Base-by-base conservation (phyloP, 2,888 invertebrate genomes). In the Ennomos fuscantarius region DNA sequence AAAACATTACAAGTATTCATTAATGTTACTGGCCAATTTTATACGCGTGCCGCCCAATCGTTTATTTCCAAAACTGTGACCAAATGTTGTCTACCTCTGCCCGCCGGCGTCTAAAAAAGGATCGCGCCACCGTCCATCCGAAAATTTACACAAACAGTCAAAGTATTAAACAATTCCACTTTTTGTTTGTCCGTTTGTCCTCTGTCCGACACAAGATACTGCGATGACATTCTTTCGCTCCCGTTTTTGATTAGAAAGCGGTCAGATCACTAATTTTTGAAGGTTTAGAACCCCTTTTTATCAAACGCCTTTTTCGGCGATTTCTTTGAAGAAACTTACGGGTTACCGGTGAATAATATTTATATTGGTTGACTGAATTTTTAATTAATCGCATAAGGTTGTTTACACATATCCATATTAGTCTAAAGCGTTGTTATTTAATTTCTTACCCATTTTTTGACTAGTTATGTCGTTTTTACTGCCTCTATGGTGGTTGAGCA, bases 91-190 rank as follows among this genome's bases (percentile, higher is more conserved):
- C 10, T 5, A 62, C 64, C 65, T 52, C 78, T 65, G 68, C 47
- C 55, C 45, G 64, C 68, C 70, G 72, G 68, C 70, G 67, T 72
- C 64, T 68, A 50, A 73, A 74, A 74, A 72, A 72, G 69, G 67
- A 73, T 64, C 73, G 66, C 69, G 64, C 66, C 75, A 67, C 57
- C 59, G 66, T 78, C 87, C 86, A 86, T 86, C 71, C 76, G 68
- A 82, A 89, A 88, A 89, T 90, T 87, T 89, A 89, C 88, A 88
- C 89, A 89, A 86, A 76, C 83, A 75, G 77, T 76, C 74, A 73
- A 76, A 76, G 84, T 89, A 90, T 90, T 82, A 86, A 85, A 79
- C 76, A 79, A 86, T 85, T 76, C 81, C 60, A 78, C 79, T 89
- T 89, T 89, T 89, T 89, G 85, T 81, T 69, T 43, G 76, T 75